These are phyloP conservation scores for Beris morrisii DNA, from an alignment of 2,888 invertebrate species.

Conservation along the genomic window DNA sequence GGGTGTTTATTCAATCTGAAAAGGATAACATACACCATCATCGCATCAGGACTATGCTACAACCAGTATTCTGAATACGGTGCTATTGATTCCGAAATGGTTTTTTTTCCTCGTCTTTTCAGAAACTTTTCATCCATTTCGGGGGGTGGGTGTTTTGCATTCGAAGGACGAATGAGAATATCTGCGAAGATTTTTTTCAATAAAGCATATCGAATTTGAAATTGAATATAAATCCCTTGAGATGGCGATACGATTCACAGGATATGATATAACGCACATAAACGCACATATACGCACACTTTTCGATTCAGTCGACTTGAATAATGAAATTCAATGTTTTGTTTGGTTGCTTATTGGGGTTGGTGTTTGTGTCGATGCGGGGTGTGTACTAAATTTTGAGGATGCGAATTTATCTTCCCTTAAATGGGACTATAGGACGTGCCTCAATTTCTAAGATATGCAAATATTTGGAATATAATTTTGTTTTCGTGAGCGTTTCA, in stretches of 20 bases:
- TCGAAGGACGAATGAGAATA: constrained; percentile 17
- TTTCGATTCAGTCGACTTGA: constrained; percentile 21
- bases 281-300: neutral
- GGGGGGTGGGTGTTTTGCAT: neutral
- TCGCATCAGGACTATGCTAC: neutral
- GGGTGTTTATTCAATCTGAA: constrained; percentile 25
- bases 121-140: neutral
- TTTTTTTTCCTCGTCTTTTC: too few relatives aligned
- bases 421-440: constrained; percentile 9
- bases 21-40: constrained; percentile 27
- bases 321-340: constrained; percentile 33
- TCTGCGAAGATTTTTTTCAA: constrained; percentile 32
- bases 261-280: constrained; percentile 30
- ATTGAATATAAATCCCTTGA: constrained; percentile 41
- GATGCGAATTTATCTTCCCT: neutral
- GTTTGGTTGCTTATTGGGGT: constrained; percentile 18
- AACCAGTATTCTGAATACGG: too few relatives aligned
- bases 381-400: neutral
- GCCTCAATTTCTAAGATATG: constrained; percentile 20
- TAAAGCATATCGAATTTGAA: constrained; percentile 42
- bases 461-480: constrained; percentile 21
- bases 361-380: neutral
- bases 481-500: too few relatives aligned
- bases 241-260: constrained; percentile 27
- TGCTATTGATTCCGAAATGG: too few relatives aligned